Percentiles rank a stretch among this genome's conserved stretches.
Conservation (phyloP, 2,797 vertebrate genomes). For the Peromyscus nudipes region DNA sequence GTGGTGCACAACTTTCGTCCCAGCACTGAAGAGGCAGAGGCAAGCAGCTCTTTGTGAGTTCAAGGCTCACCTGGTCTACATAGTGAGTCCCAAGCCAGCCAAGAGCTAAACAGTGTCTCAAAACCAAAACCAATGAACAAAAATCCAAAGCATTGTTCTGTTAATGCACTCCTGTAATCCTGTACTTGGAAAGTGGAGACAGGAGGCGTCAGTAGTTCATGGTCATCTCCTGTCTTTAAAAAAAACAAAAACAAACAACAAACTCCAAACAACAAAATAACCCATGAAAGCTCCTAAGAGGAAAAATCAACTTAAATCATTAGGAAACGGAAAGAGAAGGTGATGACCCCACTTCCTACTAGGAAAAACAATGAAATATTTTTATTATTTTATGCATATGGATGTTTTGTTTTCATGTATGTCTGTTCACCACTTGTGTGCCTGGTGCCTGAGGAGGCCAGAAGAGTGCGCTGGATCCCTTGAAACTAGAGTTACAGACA, state of each 20-base stretch:
- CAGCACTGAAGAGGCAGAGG: neutral
- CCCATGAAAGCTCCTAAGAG: neutral
- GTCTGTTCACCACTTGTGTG: neutral
- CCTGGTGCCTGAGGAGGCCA: neutral
- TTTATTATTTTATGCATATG: neutral
- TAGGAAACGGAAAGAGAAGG: neutral
- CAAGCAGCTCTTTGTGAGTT: neutral
- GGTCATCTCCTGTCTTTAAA: neutral
- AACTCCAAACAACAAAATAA: neutral
- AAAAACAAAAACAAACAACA: neutral
- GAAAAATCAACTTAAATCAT: neutral
- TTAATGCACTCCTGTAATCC: too few relatives aligned
- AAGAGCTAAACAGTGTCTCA: neutral
- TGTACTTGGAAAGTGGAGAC: neutral
- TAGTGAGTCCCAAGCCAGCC: neutral
- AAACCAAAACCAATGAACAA: neutral
- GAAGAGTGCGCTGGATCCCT: neutral
- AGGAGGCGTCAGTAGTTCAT: neutral
- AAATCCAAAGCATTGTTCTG: neutral
- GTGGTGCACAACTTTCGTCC: neutral
- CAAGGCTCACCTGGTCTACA: neutral
- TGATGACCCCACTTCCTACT: neutral
- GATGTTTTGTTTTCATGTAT: neutral
- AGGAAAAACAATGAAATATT: neutral
- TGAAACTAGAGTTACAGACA: neutral